A percentile compares a stretch with the other conserved stretches of the same genome.
These are phyloP conservation scores for Bursaphelenchus mucronatus DNA, from an alignment of 1,140 invertebrate genomes.

Conservation along the genomic window DNA sequence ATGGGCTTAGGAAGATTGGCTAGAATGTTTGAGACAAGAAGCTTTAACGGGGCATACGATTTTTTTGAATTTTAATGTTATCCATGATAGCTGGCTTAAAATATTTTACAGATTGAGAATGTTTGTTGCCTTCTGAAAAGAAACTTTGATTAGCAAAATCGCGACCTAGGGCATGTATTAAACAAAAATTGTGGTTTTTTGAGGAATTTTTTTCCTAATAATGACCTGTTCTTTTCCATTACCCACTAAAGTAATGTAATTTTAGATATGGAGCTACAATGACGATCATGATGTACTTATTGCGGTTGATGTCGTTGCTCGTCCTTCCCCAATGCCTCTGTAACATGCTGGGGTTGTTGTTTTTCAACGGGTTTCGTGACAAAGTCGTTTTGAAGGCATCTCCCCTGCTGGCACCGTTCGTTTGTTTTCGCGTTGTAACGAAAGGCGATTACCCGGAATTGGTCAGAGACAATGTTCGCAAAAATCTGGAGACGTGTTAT, in stretches of 20 bases:
- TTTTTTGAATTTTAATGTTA: too few relatives aligned
- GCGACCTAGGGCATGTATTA: background rate
- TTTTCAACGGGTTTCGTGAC: slow-evolving; percentile 90
- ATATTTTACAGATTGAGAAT: too few relatives aligned
- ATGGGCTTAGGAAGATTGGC: too few relatives aligned
- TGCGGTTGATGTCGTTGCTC: slow-evolving; percentile 77
- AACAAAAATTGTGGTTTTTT: slow-evolving; percentile 5
- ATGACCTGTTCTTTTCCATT: background rate
- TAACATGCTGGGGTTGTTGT: slow-evolving; percentile 81
- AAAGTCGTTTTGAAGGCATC: slow-evolving; percentile 69
- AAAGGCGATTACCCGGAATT: slow-evolving; percentile 87
- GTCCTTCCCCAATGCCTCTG: slow-evolving; percentile 74
- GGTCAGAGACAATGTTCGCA: slow-evolving; percentile 75
- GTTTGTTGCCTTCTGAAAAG: too few relatives aligned
- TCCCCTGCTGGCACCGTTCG: slow-evolving; percentile 83
- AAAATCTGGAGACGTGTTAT: slow-evolving; percentile 82
- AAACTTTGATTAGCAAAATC: too few relatives aligned
- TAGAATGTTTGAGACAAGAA: too few relatives aligned
- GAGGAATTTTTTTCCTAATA: background rate
- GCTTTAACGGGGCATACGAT: too few relatives aligned
- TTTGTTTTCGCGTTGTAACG: slow-evolving; percentile 90
- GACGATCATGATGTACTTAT: slow-evolving; percentile 72
- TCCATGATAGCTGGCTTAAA: too few relatives aligned
- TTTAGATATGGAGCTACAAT: slow-evolving; percentile 55
- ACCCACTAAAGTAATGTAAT: slow-evolving; percentile 20